phyloP scores from a whole-genome alignment of 2,888 invertebrate genomes.

The Drosophila fulvimacula region DNA sequence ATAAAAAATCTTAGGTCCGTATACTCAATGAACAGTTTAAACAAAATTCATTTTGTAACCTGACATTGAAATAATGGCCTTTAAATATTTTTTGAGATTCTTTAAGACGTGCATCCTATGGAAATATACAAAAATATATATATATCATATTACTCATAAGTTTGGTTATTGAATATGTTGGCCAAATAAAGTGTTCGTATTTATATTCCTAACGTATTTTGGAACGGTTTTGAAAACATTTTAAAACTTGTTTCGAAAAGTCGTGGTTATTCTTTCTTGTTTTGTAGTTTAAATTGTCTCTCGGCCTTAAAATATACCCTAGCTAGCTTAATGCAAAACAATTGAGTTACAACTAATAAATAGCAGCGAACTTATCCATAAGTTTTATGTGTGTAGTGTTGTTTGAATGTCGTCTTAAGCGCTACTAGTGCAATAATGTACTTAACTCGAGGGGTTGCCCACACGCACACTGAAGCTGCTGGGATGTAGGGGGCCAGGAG shows the following conservation, averaged over 20 bases:
- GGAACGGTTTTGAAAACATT: conserved; percentile 52
- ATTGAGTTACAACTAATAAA: conserved; percentile 70
- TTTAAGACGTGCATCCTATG: conserved; percentile 74
- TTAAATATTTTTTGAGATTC: conserved; percentile 80
- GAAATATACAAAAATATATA: conserved; percentile 52
- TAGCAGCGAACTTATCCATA: conserved; percentile 67
- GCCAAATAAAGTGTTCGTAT: conserved; percentile 34
- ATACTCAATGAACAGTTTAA: conserved; percentile 25
- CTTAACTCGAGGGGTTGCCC: conserved; percentile 67
- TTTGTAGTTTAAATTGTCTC: conserved; percentile 32
- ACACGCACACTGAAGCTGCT: conserved; percentile 57
- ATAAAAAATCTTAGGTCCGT: conserved; percentile 49
- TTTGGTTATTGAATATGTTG: conserved; percentile 55
- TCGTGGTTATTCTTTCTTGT: conserved; percentile 29
- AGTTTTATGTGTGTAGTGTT: conserved; percentile 56
- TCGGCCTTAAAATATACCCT: conserved; percentile 60
- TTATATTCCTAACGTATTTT: conserved; percentile 45
- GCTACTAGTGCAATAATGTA: conserved; percentile 72
- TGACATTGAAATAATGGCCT: conserved; percentile 21
- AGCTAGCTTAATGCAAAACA: conserved; percentile 69
- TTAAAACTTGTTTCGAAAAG: conserved; percentile 36
- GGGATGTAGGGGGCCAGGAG: conserved; percentile 29
- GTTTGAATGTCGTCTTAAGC: conserved; percentile 71
- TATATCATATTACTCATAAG: conserved; percentile 38
- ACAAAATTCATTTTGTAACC: conserved; percentile 19